Evolutionary conservation across 2,113 vertebrate genomes (phyloP).

Genomic region (Clarias magur): DNA sequence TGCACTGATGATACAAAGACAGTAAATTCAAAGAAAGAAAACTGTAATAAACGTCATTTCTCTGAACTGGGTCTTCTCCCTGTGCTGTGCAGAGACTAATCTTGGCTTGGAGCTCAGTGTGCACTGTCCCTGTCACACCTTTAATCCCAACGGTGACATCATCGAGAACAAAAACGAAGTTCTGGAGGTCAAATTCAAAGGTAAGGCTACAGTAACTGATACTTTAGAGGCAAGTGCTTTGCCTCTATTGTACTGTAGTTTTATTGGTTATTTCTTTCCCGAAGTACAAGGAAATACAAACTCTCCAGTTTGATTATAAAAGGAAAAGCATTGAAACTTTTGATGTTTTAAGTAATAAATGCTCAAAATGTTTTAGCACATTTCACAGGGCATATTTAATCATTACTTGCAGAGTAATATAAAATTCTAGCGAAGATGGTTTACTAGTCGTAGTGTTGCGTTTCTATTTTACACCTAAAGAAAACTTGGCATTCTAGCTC

Average conservation of each 20-base stretch:
- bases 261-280: background rate
- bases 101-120: conserved; percentile 95
- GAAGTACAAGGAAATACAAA: background rate
- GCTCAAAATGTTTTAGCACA: background rate
- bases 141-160: conserved; percentile 91
- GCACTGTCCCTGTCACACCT: conserved; percentile 95
- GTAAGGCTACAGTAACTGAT: conserved; percentile 66
- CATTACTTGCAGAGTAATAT: background rate
- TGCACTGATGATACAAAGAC: background rate
- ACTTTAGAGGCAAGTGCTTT: background rate
- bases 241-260: background rate
- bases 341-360: background rate
- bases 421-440: background rate
- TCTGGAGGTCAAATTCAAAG: conserved; percentile 95
- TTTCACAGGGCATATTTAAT: background rate
- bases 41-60: background rate
- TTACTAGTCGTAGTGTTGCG: no score
- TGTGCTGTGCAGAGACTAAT: conserved; percentile 82
- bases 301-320: background rate
- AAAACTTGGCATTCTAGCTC: background rate
- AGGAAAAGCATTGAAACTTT: background rate
- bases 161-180: conserved; percentile 87
- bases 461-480: background rate
- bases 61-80: background rate
- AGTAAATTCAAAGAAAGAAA: background rate